These are phyloP conservation scores for Hydropotes inermis DNA, from an alignment of 2,113 vertebrate genomes.

Conservation along the genomic window DNA sequence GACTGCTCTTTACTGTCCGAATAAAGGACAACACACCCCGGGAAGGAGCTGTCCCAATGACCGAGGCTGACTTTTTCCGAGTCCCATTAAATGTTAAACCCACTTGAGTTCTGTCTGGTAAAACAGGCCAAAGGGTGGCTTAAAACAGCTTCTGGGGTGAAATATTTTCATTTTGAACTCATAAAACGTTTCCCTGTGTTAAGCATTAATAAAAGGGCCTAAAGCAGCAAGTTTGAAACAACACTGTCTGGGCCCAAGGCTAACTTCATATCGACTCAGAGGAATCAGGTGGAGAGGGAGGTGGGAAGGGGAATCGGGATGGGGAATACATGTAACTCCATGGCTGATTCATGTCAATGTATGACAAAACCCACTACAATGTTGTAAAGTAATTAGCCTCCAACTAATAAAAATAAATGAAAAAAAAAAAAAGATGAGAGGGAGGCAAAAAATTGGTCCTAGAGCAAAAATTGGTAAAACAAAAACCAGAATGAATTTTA, in stretches of 20 bases:
- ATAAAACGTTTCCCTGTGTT: not conserved
- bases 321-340: too few species aligned
- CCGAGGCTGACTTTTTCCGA: not conserved
- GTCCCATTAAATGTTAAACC: not conserved
- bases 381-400: too few species aligned
- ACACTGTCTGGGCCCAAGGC: not conserved
- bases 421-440: too few species aligned
- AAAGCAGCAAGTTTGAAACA: not conserved
- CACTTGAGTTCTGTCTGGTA: not conserved
- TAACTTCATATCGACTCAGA: not conserved
- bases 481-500: too few species aligned
- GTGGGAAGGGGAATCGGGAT: too few species aligned
- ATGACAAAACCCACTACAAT: too few species aligned
- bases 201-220: not conserved
- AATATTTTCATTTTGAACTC: not conserved
- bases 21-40: not conserved
- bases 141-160: not conserved
- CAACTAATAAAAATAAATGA: too few species aligned
- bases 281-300: too few species aligned
- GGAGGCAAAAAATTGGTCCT: too few species aligned
- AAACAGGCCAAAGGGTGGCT: not conserved
- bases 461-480: too few species aligned
- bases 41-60: not conserved
- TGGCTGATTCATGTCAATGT: too few species aligned
- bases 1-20: not conserved